Percentiles rank a stretch among this genome's conserved stretches.
Conservation (phyloP, 2,797 vertebrate species). For the Enteromius unitaeniatus region DNA sequence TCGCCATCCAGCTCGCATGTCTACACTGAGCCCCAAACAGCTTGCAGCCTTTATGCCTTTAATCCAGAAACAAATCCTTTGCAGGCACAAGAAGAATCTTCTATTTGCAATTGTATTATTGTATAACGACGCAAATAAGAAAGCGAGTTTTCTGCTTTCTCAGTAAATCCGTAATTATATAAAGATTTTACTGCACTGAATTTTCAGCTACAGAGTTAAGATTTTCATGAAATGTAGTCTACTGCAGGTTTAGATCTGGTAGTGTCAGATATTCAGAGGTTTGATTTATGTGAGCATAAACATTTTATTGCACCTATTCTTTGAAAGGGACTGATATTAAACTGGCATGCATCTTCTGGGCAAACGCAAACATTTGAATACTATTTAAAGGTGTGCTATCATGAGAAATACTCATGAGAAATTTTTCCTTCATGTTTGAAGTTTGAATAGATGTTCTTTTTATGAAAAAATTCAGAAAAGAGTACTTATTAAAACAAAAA, state of each 20-base stretch:
- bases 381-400: not conserved
- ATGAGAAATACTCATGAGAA: no score
- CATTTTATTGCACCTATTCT: conserved; percentile 33
- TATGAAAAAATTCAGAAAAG: not conserved
- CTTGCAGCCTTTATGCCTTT: conserved; percentile 31
- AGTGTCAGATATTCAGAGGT: not conserved
- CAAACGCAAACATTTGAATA: conserved; percentile 26
- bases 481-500: no score
- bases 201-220: not conserved
- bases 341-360: conserved; percentile 38
- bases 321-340: conserved; percentile 37
- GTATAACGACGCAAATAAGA: not conserved
- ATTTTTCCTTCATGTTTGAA: not conserved
- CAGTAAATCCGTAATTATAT: not conserved
- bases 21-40: conserved; percentile 21
- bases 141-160: not conserved
- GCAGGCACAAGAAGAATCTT: conserved; percentile 10
- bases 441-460: not conserved
- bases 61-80: conserved; percentile 40
- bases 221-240: not conserved
- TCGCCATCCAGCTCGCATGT: conserved; percentile 11
- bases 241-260: conserved; percentile 4
- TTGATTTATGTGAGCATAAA: conserved; percentile 44
- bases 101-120: conserved; percentile 18
- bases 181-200: not conserved